Conservation (phyloP, 2,113 vertebrate species). For the Leptodactylus fuscus region DNA sequence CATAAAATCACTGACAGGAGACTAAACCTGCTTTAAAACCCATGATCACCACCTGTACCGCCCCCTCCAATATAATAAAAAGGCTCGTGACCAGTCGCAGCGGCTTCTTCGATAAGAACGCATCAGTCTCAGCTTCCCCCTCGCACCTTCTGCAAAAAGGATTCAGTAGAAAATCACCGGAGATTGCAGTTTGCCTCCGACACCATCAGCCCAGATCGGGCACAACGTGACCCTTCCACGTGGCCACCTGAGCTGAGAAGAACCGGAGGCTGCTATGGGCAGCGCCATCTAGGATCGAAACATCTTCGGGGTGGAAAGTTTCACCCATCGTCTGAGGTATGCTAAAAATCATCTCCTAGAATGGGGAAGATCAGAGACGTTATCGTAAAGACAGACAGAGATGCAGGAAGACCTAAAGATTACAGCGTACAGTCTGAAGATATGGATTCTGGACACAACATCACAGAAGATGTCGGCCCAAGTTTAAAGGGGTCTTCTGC, state of each 20-base stretch:
- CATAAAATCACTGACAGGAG: background rate
- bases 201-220: background rate
- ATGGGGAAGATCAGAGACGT: background rate
- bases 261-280: background rate
- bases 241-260: background rate
- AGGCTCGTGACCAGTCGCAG: too few species aligned
- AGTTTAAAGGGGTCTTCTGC: too few species aligned
- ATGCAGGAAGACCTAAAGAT: too few species aligned
- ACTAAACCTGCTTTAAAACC: too few species aligned
- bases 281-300: background rate
- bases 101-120: background rate
- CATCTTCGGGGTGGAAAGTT: conserved; percentile 78
- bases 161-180: background rate
- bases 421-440: too few species aligned
- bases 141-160: background rate
- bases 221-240: background rate
- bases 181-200: background rate
- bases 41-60: background rate
- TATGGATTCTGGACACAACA: too few species aligned
- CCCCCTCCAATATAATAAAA: background rate
- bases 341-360: conserved; percentile 57
- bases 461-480: too few species aligned
- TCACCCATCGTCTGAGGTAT: conserved; percentile 79
- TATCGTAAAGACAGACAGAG: background rate
- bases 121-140: background rate